Conservation (phyloP, 2,888 invertebrate species). For the Tetranychus piercei region DNA sequence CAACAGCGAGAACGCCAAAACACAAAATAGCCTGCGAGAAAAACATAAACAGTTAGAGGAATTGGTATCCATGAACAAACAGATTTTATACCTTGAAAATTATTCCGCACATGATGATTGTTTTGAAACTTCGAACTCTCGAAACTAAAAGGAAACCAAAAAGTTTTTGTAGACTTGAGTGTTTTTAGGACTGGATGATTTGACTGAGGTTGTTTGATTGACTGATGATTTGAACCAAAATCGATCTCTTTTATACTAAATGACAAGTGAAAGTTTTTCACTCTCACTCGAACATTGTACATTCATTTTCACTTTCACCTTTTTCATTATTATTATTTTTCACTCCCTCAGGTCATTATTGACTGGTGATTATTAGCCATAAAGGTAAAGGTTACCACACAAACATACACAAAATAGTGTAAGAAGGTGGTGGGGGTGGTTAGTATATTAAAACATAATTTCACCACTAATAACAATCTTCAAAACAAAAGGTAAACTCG, state of each 20-base stretch:
- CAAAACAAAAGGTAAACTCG: no score
- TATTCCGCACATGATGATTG: neutral
- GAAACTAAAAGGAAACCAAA: neutral
- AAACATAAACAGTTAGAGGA: neutral
- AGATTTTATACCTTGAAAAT: conserved; percentile 4
- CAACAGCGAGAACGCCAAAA: neutral
- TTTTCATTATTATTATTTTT: neutral
- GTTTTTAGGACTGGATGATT: neutral
- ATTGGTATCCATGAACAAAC: neutral
- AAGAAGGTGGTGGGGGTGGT: no score
- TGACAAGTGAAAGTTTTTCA: neutral
- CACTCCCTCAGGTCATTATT: neutral
- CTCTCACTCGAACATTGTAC: neutral
- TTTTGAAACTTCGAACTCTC: neutral
- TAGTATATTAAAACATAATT: no score
- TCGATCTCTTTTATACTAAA: neutral
- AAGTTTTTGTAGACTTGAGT: neutral
- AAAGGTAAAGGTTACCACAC: neutral
- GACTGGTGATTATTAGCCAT: neutral
- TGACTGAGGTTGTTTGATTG: neutral
- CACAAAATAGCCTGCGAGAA: neutral
- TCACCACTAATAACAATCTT: no score
- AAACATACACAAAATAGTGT: no score
- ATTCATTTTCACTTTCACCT: neutral
- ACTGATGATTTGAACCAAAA: neutral